Percentiles rank a stretch among this genome's conserved stretches.
phyloP scores from a whole-genome alignment of 2,113 vertebrate species.

The Piprites chloris region DNA sequence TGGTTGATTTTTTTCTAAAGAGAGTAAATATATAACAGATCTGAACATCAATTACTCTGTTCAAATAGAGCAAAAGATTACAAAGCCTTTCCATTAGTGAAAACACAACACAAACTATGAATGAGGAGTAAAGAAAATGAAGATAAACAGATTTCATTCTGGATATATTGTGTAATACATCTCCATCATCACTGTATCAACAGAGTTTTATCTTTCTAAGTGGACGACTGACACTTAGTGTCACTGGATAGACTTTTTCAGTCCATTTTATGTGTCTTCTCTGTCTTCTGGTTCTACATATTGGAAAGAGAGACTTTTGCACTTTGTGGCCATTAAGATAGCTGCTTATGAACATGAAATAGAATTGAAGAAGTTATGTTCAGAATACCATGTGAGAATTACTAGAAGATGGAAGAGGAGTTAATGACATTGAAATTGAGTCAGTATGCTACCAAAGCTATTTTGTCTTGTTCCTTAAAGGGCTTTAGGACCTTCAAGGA shows the following conservation, averaged over 20 bases:
- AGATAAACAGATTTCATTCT: not conserved
- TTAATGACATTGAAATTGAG: not conserved
- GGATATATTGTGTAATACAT: not conserved
- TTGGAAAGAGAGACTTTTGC: not conserved
- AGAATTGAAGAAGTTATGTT: not conserved
- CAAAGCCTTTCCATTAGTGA: not conserved
- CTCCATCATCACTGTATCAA: not conserved
- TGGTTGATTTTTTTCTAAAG: not conserved
- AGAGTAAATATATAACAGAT: not conserved
- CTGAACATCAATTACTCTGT: not conserved
- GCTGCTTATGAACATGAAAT: not conserved
- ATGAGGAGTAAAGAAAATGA: not conserved
- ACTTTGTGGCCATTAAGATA: not conserved
- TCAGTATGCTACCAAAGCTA: not conserved
- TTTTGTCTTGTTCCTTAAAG: not conserved
- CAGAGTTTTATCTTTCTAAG: not conserved
- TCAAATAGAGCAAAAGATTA: not conserved
- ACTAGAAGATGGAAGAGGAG: not conserved
- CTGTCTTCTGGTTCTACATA: not conserved
- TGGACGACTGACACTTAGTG: not conserved
- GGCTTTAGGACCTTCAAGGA: not conserved
- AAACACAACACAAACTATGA: not conserved
- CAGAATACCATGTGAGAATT: not conserved
- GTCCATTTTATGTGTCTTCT: not conserved
- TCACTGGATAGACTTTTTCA: not conserved